Conservation (phyloP, 2,797 vertebrate genomes). For the Pseudotriccus pelzelni region DNA sequence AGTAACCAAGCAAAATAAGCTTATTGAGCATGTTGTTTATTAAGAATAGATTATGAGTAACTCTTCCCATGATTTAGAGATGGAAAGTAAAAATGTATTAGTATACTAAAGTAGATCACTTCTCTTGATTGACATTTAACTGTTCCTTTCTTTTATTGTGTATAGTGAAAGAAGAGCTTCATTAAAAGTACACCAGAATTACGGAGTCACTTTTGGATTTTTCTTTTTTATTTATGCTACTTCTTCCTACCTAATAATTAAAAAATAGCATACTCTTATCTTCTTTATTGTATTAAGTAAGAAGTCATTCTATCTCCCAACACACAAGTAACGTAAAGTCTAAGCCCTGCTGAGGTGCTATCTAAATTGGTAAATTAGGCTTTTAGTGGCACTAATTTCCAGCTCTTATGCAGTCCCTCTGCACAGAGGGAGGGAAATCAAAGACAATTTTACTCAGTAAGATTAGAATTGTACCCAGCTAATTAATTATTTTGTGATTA, state of each 20-base stretch:
- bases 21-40: neutral
- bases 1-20: neutral
- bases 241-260: neutral
- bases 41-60: neutral
- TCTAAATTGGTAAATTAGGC: neutral
- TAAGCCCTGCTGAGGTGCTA: neutral
- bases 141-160: neutral
- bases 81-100: neutral
- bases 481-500: constrained; percentile 49
- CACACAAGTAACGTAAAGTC: neutral
- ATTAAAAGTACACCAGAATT: neutral
- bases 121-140: neutral
- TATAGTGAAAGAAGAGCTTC: neutral
- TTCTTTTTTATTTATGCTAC: neutral
- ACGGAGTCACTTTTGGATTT: neutral
- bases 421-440: neutral
- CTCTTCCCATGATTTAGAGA: neutral
- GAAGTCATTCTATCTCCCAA: neutral
- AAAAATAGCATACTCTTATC: neutral
- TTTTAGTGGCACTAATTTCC: neutral
- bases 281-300: neutral
- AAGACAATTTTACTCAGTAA: neutral
- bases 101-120: fast-evolving
- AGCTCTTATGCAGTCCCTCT: neutral
- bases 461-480: constrained; percentile 7